phyloP scores from a whole-genome alignment of 1,140 invertebrate genomes.

The Tetraneura akinire region DNA sequence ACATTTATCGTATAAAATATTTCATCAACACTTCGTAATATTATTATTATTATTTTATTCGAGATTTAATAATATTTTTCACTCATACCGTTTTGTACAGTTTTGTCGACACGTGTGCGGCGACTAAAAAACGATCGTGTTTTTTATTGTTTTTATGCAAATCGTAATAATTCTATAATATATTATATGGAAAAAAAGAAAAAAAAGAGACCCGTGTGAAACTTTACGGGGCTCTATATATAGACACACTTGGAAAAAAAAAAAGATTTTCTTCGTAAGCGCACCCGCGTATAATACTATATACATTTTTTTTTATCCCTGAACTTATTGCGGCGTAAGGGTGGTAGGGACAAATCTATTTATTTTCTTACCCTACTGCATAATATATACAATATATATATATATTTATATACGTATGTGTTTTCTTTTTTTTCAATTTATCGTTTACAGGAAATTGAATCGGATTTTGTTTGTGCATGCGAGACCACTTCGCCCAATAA shows the following conservation, averaged over 20 bases:
- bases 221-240: not conserved
- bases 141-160: constrained; percentile 30
- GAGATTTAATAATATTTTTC: not conserved
- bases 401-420: not conserved
- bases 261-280: constrained; percentile 33
- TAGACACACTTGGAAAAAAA: constrained; percentile 29
- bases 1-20: not conserved
- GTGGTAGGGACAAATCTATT: constrained; percentile 26
- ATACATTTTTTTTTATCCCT: constrained; percentile 13
- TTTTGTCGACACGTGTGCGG: not conserved
- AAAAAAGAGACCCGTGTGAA: not conserved
- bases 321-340: not conserved
- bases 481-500: constrained; percentile 46
- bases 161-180: not conserved
- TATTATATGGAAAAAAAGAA: not conserved
- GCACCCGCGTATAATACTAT: constrained; percentile 12
- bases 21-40: not conserved
- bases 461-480: constrained; percentile 45
- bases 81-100: no score
- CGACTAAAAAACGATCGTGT: not conserved
- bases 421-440: constrained; percentile 48
- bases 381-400: not conserved
- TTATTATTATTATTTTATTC: not conserved
- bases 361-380: constrained; percentile 22
- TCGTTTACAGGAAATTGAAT: constrained; percentile 51